These are phyloP conservation scores for Seira musarum DNA, from an alignment of 2,888 invertebrate species.

Conservation along the genomic window DNA sequence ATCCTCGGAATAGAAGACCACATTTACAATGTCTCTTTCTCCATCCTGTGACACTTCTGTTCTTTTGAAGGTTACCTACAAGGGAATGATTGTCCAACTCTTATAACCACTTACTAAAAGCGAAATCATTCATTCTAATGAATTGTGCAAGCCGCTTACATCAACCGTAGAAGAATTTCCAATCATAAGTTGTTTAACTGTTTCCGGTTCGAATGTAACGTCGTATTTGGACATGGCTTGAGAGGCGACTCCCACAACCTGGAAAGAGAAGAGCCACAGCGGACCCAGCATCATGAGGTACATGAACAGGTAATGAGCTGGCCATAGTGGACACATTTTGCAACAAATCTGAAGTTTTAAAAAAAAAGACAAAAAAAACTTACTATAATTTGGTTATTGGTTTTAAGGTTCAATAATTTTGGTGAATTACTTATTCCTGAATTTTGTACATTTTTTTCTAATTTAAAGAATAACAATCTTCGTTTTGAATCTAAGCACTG, in stretches of 20 bases:
- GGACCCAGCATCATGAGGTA: slow-evolving; percentile 76
- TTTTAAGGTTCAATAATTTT: too few species aligned
- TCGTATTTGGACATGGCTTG: slow-evolving; percentile 70
- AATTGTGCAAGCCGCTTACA: slow-evolving; percentile 72
- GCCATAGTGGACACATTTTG: slow-evolving; percentile 79
- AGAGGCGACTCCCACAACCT: slow-evolving; percentile 71
- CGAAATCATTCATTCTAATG: too few species aligned
- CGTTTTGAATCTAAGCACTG: too few species aligned
- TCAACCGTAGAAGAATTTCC: slow-evolving; percentile 73
- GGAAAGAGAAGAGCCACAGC: slow-evolving; percentile 75
- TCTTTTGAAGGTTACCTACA: slow-evolving; percentile 31
- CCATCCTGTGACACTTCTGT: slow-evolving; percentile 28
- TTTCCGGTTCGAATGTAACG: slow-evolving; percentile 72
- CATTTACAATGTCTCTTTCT: slow-evolving; percentile 33
- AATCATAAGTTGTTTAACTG: slow-evolving; percentile 74
- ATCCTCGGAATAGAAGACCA: slow-evolving; percentile 61
- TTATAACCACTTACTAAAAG: too few species aligned
- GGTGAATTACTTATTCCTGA: too few species aligned
- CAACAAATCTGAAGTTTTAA: neutral
- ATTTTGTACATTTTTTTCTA: too few species aligned
- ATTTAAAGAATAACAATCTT: too few species aligned
- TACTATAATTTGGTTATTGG: too few species aligned
- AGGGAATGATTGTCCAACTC: neutral
- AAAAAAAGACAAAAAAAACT: neutral
- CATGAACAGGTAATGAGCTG: slow-evolving; percentile 76